phyloP scores from a whole-genome alignment of 2,113 vertebrate genomes.

The Aptenodytes patagonicus region DNA sequence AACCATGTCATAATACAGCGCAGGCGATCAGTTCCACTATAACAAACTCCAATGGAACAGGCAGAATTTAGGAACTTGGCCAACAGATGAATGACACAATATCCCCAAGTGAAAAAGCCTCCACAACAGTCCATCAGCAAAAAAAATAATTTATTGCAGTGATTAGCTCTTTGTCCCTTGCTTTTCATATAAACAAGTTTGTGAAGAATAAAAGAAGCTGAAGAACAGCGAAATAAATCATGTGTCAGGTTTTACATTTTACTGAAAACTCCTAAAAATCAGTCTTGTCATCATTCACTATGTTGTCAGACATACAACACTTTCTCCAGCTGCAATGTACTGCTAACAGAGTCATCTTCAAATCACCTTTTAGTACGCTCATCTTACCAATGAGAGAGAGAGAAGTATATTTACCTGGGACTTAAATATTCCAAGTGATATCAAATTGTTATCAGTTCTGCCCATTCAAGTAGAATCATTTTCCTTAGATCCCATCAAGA shows the following conservation, averaged over 20 bases:
- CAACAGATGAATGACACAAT: neutral
- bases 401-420: neutral
- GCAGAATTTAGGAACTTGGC: neutral
- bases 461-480: neutral
- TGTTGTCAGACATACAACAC: fast-evolving
- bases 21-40: neutral
- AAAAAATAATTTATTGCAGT: neutral
- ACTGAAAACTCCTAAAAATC: neutral
- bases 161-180: neutral
- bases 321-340: neutral
- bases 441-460: neutral
- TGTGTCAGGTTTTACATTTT: neutral
- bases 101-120: neutral
- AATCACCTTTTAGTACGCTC: neutral
- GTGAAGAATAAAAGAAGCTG: neutral
- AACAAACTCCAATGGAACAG: neutral
- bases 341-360: neutral
- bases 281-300: neutral
- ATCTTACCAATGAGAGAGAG: neutral
- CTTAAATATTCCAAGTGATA: neutral
- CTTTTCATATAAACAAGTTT: neutral
- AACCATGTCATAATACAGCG: fast-evolving
- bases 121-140: neutral
- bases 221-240: neutral
- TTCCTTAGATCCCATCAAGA: neutral